Evolutionary conservation across 2,888 invertebrate genomes (phyloP).

Genomic region (Lottia scabra): DNA sequence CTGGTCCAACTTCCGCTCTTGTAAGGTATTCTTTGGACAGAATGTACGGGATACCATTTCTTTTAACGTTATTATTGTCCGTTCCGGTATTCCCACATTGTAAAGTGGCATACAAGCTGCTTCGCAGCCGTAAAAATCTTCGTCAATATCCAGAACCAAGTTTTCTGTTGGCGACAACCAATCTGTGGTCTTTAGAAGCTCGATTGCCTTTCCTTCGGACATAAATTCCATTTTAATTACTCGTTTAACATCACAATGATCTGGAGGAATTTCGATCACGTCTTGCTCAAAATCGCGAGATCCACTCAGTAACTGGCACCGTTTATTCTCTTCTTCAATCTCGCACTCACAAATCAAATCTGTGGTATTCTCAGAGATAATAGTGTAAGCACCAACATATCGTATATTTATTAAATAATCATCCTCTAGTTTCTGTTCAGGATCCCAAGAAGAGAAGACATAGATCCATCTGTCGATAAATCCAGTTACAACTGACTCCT

Average conservation of each 20-base stretch:
- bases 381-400: conserved; percentile 23
- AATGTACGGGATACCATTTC: conserved; percentile 27
- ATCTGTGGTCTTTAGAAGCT: conserved; percentile 21
- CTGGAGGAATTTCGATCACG: conserved; percentile 18
- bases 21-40: conserved; percentile 34
- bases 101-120: conserved; percentile 37
- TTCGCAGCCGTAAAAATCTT: conserved; percentile 47
- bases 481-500: conserved; percentile 44
- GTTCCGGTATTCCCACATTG: conserved; percentile 30
- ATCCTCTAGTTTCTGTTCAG: conserved; percentile 23
- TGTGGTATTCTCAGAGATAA: background rate
- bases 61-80: conserved; percentile 27
- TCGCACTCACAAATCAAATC: conserved; percentile 5
- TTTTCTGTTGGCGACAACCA: conserved; percentile 25
- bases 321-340: too few species aligned
- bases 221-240: conserved; percentile 33
- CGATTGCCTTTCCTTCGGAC: conserved; percentile 32
- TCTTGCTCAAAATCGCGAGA: background rate
- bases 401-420: conserved; percentile 15
- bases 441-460: conserved; percentile 49
- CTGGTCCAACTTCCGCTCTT: conserved; percentile 36
- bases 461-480: conserved; percentile 42
- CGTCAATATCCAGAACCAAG: conserved; percentile 47
- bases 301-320: background rate
- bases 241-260: conserved; percentile 33